These are phyloP conservation scores for Adelges cooleyi DNA, from an alignment of 1,140 invertebrate species.

Conservation along the genomic window DNA sequence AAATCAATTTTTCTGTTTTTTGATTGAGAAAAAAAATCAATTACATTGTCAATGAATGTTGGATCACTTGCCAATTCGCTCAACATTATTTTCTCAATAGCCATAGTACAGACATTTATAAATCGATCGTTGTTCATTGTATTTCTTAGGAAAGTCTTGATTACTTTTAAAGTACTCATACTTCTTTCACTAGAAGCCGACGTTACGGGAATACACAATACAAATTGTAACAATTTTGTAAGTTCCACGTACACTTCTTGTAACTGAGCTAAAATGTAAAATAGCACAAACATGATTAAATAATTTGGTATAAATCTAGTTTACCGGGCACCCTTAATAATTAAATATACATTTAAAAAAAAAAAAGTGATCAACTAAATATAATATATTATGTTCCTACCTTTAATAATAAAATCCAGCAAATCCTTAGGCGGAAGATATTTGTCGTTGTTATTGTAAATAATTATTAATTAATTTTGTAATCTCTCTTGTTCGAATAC, in stretches of 20 bases:
- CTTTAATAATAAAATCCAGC: not conserved
- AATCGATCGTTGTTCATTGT: not conserved
- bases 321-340: no score
- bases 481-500: not conserved
- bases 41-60: not conserved
- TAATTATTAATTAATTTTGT: not conserved
- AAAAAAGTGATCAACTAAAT: no score
- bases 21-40: not conserved
- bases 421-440: not conserved
- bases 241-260: not conserved
- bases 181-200: not conserved
- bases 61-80: not conserved
- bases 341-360: no score
- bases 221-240: not conserved
- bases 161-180: not conserved
- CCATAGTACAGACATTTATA: not conserved
- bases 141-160: not conserved
- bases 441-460: not conserved
- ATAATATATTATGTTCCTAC: not conserved
- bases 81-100: not conserved
- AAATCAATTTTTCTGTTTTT: not conserved
- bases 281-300: not conserved
- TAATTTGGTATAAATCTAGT: not conserved
- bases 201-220: not conserved
- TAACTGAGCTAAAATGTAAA: not conserved